These are phyloP conservation scores for Dioctria rufipes DNA, from an alignment of 2,888 invertebrate genomes.

Conservation along the genomic window DNA sequence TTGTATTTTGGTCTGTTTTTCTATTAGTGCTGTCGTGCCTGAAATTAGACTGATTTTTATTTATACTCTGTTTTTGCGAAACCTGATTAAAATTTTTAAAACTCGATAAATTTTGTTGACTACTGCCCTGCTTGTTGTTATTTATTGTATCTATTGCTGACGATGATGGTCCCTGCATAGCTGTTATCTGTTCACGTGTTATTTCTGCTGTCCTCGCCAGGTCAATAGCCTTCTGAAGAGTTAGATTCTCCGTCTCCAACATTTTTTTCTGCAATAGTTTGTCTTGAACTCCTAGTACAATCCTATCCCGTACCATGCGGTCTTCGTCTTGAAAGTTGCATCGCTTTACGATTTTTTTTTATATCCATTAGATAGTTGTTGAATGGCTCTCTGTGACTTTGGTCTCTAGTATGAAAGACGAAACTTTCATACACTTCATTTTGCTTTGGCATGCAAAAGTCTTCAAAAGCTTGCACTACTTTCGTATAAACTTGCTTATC, in stretches of 20 bases:
- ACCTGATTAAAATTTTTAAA: too few species aligned
- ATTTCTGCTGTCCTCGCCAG: too few species aligned
- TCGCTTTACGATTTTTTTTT: too few species aligned
- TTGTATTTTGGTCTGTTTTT: background rate
- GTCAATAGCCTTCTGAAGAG: too few species aligned
- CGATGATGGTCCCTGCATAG: too few species aligned
- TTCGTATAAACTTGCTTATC: too few species aligned
- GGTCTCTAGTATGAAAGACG: background rate
- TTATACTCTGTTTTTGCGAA: too few species aligned
- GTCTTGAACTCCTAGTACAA: too few species aligned
- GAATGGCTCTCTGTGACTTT: background rate
- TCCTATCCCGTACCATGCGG: conserved; percentile 3
- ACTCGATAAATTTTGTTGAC: background rate
- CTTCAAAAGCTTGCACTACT: background rate
- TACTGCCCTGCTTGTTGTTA: background rate
- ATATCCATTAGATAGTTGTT: too few species aligned
- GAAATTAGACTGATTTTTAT: background rate
- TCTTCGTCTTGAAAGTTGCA: background rate
- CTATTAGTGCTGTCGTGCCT: background rate
- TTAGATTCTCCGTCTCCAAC: too few species aligned
- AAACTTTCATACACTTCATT: background rate
- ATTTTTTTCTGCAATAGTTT: too few species aligned
- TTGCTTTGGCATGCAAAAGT: background rate
- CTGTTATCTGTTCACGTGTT: too few species aligned
- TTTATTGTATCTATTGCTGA: background rate